These are phyloP conservation scores for Aldrovandia affinis DNA, from an alignment of 2,797 vertebrate genomes.

Conservation along the genomic window DNA sequence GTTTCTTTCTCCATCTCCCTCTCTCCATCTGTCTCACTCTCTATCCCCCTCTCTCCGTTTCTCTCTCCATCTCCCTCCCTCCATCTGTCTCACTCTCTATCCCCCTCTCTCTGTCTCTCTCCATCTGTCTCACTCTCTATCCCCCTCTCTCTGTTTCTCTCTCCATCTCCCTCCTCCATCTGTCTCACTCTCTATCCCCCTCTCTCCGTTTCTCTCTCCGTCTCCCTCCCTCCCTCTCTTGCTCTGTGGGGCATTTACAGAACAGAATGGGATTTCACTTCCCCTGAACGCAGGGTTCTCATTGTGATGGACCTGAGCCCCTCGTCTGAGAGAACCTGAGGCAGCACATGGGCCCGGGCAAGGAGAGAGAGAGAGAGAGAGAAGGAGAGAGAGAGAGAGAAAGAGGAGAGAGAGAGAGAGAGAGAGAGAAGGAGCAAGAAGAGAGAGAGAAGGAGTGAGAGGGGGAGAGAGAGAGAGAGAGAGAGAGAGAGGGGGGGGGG, in stretches of 20 bases:
- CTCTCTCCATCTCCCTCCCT: background rate
- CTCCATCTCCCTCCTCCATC: no score
- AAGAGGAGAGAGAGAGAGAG: background rate
- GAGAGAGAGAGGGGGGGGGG: conserved; percentile 25
- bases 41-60: background rate
- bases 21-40: background rate
- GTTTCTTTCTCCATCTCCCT: background rate
- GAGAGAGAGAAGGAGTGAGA: conserved; percentile 17
- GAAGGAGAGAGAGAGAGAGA: conserved; percentile 5
- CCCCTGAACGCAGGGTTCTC: conserved; percentile 15
- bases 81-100: background rate
- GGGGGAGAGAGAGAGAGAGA: conserved; percentile 43
- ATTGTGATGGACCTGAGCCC: conserved; percentile 62
- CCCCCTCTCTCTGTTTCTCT: background rate
- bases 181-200: no score
- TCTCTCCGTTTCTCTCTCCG: background rate
- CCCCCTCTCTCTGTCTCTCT: conserved; percentile 7
- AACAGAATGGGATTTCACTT: conserved; percentile 2
- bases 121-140: background rate
- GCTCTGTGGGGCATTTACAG: background rate
- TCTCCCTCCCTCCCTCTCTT: background rate
- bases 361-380: conserved; percentile 19
- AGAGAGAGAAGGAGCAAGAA: conserved; percentile 24
- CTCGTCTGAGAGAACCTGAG: background rate
- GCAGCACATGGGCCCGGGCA: background rate